These are phyloP conservation scores for Papilio elwesi DNA, from an alignment of 2,888 invertebrate genomes.

Conservation along the genomic window DNA sequence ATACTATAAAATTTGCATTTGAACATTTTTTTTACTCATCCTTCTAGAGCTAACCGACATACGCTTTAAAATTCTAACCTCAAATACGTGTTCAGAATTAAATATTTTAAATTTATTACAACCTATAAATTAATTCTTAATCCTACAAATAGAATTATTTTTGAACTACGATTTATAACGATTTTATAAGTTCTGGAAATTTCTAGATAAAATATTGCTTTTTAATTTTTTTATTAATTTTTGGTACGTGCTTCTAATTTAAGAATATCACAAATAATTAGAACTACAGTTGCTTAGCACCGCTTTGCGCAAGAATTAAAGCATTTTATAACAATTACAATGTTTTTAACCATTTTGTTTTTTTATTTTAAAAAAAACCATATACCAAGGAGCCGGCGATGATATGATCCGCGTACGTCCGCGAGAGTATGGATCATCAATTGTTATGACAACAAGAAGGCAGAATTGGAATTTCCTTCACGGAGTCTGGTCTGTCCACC, in stretches of 20 bases:
- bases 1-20: no score
- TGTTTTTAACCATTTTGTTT: background rate
- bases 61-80: constrained; percentile 12
- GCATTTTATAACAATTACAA: constrained; percentile 6
- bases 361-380: constrained; percentile 5
- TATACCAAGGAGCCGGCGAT: no score
- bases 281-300: constrained; percentile 33
- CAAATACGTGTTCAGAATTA: background rate
- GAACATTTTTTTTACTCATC: background rate
- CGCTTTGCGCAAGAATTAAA: constrained; percentile 20
- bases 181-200: constrained; percentile 6
- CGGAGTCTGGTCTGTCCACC: no score
- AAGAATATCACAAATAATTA: constrained; percentile 35
- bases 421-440: no score
- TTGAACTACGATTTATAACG: background rate
- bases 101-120: background rate
- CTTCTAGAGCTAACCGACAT: background rate
- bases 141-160: background rate
- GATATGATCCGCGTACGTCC: no score
- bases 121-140: constrained; percentile 2
- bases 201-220: constrained; percentile 38
- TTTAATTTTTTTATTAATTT: constrained; percentile 38
- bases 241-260: constrained; percentile 37
- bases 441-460: no score
- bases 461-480: no score